Base-by-base conservation (phyloP, 2,888 invertebrate species). In the Thecophora atra region DNA sequence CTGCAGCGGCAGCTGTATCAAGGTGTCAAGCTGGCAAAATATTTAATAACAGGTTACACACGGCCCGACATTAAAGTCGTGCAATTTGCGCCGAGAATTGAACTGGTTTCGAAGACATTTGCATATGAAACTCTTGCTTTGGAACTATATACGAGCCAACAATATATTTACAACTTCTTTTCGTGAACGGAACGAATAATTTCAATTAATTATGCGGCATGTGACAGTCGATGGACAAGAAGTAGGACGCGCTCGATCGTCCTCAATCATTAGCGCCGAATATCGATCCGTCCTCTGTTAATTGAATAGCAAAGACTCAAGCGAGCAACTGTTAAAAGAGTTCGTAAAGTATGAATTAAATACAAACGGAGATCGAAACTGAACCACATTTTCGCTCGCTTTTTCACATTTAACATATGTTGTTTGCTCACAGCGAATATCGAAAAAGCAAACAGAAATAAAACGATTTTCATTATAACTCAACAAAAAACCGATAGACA, bases 401-500 rank as follows among this genome's bases (percentile, higher is more conserved):
- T n/a, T 1, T 58, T 26, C 24, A 58, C 17, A 70, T 70, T 30
- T 51, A 70, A 52, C 70, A 70, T 51, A 70, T 70, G 70, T 19
- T 63, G 52, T 63, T 26, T 30, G 44, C 42, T 58, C 7, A 56
- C 68, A 58, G 37, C n/a, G 11, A 37, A 37, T 37, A 81, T 77
- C 78, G 80, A 75, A 75, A 75, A 74, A 72, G 67, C 69, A 65
- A 73, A 62, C 47, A 63, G 15, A 42, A 42, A 51, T 64, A 56
- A 66, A 68, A 7, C 11, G 28, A 21, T 24, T 62, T 60, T 60
- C 58, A 42, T 69, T 60, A 44, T 7, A 7, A 44, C 44, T 44
- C 44, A 13, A 13, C n/a, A n/a, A n/a, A 26, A 28, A 11, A 52
- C n/a, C n/a, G 28, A 65, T 51, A 8, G 65, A 52, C 8, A 65